phyloP scores from a whole-genome alignment of 2,888 invertebrate species.

The Drosophila algonquin region DNA sequence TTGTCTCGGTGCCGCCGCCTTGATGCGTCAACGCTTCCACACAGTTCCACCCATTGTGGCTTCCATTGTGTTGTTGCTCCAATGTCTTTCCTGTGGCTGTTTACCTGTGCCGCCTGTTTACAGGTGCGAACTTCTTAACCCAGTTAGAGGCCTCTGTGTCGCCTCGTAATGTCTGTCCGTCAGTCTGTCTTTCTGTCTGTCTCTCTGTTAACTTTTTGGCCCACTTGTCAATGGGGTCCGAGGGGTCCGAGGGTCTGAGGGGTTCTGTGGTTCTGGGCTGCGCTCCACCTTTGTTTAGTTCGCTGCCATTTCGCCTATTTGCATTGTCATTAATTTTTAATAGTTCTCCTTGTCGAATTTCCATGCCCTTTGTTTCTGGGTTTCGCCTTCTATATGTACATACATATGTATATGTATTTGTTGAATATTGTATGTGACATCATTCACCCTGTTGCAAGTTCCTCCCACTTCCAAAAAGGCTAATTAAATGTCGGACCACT shows the following conservation, averaged over 20 bases:
- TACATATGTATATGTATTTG: background rate
- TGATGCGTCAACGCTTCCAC: slow-evolving; percentile 37
- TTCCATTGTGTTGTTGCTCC: slow-evolving; percentile 18
- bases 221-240: slow-evolving; percentile 67
- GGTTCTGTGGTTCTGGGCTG: background rate
- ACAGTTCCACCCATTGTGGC: background rate
- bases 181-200: slow-evolving; percentile 10
- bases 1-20: slow-evolving; percentile 27
- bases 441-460: slow-evolving; percentile 40
- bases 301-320: slow-evolving; percentile 52
- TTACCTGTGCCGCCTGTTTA: slow-evolving; percentile 40
- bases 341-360: slow-evolving; percentile 51
- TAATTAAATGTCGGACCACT: slow-evolving; percentile 63
- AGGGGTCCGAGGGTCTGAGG: slow-evolving; percentile 21
- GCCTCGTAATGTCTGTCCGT: slow-evolving; percentile 18
- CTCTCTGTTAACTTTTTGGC: slow-evolving; percentile 40
- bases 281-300: slow-evolving; percentile 66
- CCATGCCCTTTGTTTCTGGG: slow-evolving; percentile 35
- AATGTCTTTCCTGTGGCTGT: slow-evolving; percentile 31
- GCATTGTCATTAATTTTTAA: slow-evolving; percentile 71
- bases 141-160: slow-evolving; percentile 48
- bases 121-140: slow-evolving; percentile 69
- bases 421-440: slow-evolving; percentile 51
- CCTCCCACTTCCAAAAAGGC: slow-evolving; percentile 25
- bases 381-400: slow-evolving; percentile 1